phyloP scores from a whole-genome alignment of 2,797 vertebrate genomes.

The Nothura maculosa region DNA sequence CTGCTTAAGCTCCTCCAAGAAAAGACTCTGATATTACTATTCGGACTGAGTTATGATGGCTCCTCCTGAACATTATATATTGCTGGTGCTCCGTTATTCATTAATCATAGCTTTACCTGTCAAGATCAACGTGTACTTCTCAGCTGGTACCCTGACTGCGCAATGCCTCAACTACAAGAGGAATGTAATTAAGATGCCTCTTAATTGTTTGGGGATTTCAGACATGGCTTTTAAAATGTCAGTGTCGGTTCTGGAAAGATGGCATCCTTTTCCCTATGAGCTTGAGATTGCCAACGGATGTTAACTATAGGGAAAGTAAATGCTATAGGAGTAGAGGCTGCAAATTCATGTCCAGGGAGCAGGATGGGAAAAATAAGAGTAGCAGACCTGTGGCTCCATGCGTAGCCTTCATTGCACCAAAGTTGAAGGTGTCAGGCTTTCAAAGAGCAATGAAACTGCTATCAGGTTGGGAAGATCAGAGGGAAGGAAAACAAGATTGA shows the following conservation, averaged over 20 bases:
- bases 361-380: neutral
- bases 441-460: neutral
- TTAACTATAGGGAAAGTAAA: neutral
- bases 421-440: neutral
- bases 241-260: conserved; percentile 8
- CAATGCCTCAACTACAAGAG: conserved; percentile 31
- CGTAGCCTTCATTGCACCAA: accelerated
- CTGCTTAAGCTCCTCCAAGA: conserved; percentile 61
- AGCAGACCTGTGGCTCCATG: accelerated
- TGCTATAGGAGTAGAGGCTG: neutral
- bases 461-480: neutral
- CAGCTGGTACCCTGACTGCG: conserved; percentile 61
- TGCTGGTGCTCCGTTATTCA: conserved; percentile 72
- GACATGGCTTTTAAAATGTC: conserved; percentile 69
- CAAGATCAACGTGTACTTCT: conserved; percentile 75
- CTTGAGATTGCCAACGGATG: conserved; percentile 35
- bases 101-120: conserved; percentile 73
- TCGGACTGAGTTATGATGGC: conserved; percentile 70
- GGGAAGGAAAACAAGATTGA: neutral
- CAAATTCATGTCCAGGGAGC: neutral
- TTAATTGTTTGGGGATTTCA: conserved; percentile 76
- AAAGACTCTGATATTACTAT: conserved; percentile 47
- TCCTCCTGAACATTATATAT: conserved; percentile 67
- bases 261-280: neutral
- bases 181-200: conserved; percentile 59